Evolutionary conservation across 2,888 invertebrate species (phyloP).

Genomic region (Mylabris sibirica): DNA sequence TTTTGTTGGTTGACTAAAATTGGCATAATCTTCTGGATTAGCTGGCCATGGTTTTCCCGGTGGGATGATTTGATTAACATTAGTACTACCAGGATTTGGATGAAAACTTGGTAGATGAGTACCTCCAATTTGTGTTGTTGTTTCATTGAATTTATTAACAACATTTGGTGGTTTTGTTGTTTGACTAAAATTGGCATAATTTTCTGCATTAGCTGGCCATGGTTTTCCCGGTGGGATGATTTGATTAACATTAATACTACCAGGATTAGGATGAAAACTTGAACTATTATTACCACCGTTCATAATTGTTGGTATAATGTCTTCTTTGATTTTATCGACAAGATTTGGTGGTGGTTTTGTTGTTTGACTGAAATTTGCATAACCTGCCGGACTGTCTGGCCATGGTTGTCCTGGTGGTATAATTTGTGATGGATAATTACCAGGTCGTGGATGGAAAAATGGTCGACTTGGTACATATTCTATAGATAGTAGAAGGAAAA

Average conservation of each 20-base stretch:
- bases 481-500: neutral
- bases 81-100: constrained; percentile 17
- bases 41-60: constrained; percentile 40
- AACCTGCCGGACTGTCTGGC: constrained; percentile 32
- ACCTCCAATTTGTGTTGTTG: no score
- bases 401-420: constrained; percentile 40
- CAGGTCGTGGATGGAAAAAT: constrained; percentile 6
- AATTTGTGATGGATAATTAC: constrained; percentile 27
- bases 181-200: constrained; percentile 17
- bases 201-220: constrained; percentile 34
- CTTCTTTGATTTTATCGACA: constrained; percentile 11
- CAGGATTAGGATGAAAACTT: constrained; percentile 21
- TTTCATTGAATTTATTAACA: no score
- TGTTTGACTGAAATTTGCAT: constrained; percentile 18
- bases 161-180: neutral
- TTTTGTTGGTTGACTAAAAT: constrained; percentile 11
- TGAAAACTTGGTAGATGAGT: no score
- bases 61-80: constrained; percentile 34
- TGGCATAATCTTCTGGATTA: constrained; percentile 23
- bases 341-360: neutral
- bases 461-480: constrained; percentile 24
- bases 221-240: constrained; percentile 39
- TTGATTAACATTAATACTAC: constrained; percentile 26
- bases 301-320: neutral
- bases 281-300: constrained; percentile 6